Percentiles rank a stretch among this genome's conserved stretches.
Conservation (phyloP, 2,113 vertebrate genomes). For the Carollia perspicillata region DNA sequence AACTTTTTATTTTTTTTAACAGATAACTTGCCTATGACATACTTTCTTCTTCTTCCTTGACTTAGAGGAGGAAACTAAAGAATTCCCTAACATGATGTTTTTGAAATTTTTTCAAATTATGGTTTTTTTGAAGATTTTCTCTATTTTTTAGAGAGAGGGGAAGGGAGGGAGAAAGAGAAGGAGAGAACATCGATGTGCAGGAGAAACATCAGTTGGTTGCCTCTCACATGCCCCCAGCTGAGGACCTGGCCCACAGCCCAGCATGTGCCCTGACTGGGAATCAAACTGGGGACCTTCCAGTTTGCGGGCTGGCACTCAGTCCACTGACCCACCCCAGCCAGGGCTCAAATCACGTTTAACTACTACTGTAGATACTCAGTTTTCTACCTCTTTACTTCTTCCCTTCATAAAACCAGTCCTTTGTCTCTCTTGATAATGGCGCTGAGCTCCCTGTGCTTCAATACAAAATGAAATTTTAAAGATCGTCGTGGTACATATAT, state of each 20-base stretch:
- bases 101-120: slow-evolving; percentile 7
- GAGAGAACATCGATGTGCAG: too few species aligned
- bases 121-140: not conserved
- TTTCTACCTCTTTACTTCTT: not conserved
- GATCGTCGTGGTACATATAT: not conserved
- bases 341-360: not conserved
- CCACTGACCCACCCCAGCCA: too few species aligned
- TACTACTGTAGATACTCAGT: not conserved
- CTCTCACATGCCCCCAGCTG: too few species aligned
- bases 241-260: too few species aligned
- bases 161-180: too few species aligned
- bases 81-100: not conserved
- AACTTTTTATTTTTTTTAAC: not conserved
- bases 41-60: not conserved
- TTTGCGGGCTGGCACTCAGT: too few species aligned
- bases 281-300: too few species aligned
- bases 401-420: not conserved
- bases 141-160: too few species aligned
- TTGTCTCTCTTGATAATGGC: not conserved
- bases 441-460: not conserved
- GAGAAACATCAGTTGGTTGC: too few species aligned
- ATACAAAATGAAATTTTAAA: not conserved
- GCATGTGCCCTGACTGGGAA: too few species aligned
- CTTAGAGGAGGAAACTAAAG: not conserved
- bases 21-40: not conserved